Evolutionary conservation across 2,113 vertebrate species (phyloP).

Genomic region (Apodemus sylvaticus): DNA sequence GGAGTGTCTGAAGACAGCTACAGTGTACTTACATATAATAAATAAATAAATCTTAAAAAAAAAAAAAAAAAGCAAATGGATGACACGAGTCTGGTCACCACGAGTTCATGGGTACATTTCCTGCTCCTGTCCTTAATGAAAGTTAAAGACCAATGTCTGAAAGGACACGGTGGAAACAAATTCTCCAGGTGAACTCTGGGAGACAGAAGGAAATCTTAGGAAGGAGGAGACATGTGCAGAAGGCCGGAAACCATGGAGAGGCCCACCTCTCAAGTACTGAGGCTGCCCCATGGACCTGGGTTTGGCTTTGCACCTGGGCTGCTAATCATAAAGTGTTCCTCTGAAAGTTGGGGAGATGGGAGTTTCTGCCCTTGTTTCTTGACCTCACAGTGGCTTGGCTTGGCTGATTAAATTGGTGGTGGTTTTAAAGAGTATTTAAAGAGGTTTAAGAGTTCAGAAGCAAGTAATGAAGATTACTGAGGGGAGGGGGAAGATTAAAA

Average conservation of each 20-base stretch:
- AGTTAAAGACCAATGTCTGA: constrained; percentile 57
- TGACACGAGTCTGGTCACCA: background rate
- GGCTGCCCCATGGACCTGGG: background rate
- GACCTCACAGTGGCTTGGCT: background rate
- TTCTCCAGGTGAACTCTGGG: constrained; percentile 18
- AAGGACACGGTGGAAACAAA: background rate
- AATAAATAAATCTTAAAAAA: too few relatives aligned
- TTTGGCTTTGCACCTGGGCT: background rate
- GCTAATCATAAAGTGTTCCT: background rate
- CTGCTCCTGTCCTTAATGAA: constrained; percentile 59
- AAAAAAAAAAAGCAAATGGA: constrained; percentile 50
- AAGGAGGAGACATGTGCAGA: background rate
- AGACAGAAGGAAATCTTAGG: background rate
- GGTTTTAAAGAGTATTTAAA: background rate
- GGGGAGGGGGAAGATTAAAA: background rate
- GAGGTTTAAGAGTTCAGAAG: background rate
- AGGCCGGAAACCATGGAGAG: background rate
- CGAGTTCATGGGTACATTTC: constrained; percentile 35
- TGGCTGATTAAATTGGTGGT: background rate
- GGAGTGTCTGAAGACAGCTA: too few relatives aligned
- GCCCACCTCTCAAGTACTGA: background rate
- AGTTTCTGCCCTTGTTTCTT: background rate
- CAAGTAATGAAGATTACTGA: background rate
- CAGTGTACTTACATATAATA: too few relatives aligned
- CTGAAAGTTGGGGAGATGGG: background rate